These are phyloP conservation scores for Agrenia bidenticulata DNA, from an alignment of 2,888 invertebrate genomes.

Conservation along the genomic window DNA sequence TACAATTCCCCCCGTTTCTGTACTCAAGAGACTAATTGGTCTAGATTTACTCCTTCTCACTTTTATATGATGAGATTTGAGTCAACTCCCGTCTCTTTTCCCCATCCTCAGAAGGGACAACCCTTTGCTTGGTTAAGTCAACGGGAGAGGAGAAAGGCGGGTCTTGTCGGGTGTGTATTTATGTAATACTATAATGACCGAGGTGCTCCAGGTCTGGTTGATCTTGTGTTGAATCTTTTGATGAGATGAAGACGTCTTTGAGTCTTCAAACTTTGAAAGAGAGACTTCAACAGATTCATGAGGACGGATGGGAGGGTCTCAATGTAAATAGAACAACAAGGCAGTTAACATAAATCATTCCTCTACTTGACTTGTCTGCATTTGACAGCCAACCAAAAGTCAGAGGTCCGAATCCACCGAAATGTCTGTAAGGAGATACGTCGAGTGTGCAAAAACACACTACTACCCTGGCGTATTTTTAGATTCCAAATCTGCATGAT, in stretches of 20 bases:
- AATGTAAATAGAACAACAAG: slow-evolving; percentile 12
- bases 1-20: background rate
- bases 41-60: background rate
- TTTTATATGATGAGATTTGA: background rate
- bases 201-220: background rate
- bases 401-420: background rate
- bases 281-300: too few species aligned
- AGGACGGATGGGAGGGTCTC: background rate
- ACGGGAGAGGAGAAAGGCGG: too few species aligned
- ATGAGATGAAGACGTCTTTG: too few species aligned
- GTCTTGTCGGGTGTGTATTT: too few species aligned
- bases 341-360: slow-evolving; percentile 19
- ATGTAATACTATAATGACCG: too few species aligned
- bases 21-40: slow-evolving; percentile 6
- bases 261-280: too few species aligned
- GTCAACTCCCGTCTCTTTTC: background rate
- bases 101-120: too few species aligned
- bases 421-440: slow-evolving; percentile 15
- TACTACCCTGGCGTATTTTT: too few species aligned
- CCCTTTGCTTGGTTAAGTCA: too few species aligned
- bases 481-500: too few species aligned
- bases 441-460: too few species aligned
- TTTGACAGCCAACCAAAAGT: slow-evolving; percentile 1
- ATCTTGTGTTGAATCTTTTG: slow-evolving; percentile 1
- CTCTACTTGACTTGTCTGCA: slow-evolving; percentile 6